Conservation (phyloP, 2,113 vertebrate species). For the Microtus oregoni region DNA sequence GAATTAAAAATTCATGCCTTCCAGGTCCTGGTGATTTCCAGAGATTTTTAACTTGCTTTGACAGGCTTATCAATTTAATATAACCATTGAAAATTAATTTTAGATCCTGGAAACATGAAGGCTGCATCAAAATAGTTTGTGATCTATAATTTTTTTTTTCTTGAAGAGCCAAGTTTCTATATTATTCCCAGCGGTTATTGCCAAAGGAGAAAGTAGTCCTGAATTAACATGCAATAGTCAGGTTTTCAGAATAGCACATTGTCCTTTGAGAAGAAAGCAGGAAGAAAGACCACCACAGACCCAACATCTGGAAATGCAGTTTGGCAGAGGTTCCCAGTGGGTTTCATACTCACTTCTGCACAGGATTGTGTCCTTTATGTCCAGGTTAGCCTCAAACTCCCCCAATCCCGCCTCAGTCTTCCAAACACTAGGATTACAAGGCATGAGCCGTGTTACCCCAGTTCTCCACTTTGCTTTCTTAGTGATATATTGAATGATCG, state of each 20-base stretch:
- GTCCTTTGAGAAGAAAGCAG: background rate
- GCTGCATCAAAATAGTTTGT: background rate
- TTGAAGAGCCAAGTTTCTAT: background rate
- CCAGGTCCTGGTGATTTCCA: background rate
- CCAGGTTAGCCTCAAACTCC: background rate
- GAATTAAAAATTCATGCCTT: background rate
- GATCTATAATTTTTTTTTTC: background rate
- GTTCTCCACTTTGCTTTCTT: background rate
- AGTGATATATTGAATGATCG: background rate
- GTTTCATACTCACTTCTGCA: background rate
- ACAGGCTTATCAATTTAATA: background rate
- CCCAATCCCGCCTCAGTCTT: background rate
- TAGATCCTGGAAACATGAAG: conserved; percentile 21
- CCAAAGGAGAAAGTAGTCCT: background rate
- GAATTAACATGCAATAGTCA: background rate
- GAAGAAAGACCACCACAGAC: background rate
- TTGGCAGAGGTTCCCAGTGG: background rate
- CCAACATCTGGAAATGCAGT: conserved; percentile 4
- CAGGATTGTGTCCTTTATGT: background rate
- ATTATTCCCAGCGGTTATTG: background rate
- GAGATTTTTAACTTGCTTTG: background rate
- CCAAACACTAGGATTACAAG: background rate
- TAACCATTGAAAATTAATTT: conserved; percentile 44
- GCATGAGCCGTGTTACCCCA: background rate
- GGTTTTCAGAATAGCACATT: background rate